Evolutionary conservation across 2,888 invertebrate species (phyloP), one percentile per base, ranked within the genome.

Genomic region (Falcaria lacertinaria): DNA sequence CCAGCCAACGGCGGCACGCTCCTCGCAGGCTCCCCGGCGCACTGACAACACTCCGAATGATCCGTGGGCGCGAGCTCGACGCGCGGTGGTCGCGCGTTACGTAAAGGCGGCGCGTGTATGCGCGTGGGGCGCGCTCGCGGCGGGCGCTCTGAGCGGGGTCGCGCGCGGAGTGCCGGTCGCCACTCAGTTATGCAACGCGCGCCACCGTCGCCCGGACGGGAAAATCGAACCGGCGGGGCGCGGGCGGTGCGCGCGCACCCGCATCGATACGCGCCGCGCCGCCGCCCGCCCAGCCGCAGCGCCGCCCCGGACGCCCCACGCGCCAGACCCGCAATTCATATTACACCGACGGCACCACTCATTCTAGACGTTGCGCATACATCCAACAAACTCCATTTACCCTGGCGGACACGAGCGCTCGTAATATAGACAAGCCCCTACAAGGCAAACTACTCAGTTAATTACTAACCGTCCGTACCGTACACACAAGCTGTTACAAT

Each of bases 151-250:
- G 75, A 73, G 80, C 80, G 80, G 81, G 73, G 69, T 85, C 87
- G 87, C 89, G 87, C 88, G 83, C 85, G 84, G 81, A 88, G 84
- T 88, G 89, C 81, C 74, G 80, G 88, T 81, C 74, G 80, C 69
- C 76, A 71, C 80, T 69, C 64, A 74, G 85, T 87, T 87, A 87
- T 87, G 88, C 87, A 86, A 87, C 81, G 85, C 80, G 82, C 84
- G 81, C 83, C 80, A 77, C 79, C 60, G 78, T 72, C 80, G 77
- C 79, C 76, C 75, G 69, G 75, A 69, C 72, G 49, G 61, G 78
- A 79, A 80, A 80, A 84, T 86, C 86, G 85, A 87, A 83, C 64
- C 66, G 59, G 68, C 68, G 75, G 76, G 74, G 79, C 72, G 76
- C 72, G 74, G 72, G 64, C 51, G 48, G 37, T 76, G 83, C 86